phyloP scores from a whole-genome alignment of 2,888 invertebrate species.

The Pachymerium ferrugineum region DNA sequence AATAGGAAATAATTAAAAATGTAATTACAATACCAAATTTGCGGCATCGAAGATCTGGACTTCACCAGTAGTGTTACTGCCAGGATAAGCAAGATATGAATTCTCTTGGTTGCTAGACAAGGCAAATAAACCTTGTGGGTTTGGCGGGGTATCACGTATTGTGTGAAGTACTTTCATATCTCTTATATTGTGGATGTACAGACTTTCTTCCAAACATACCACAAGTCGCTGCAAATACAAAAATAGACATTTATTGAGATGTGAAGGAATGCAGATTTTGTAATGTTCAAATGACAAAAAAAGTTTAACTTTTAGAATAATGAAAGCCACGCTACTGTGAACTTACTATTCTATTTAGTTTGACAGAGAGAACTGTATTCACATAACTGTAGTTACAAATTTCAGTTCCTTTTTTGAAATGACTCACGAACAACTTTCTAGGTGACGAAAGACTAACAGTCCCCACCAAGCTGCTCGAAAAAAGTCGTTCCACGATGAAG shows the following conservation, averaged over 20 bases:
- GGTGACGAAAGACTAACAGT: conserved; percentile 88
- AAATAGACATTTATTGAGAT: conserved; percentile 19
- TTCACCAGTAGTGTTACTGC: conserved; percentile 86
- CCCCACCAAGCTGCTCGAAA: conserved; percentile 94
- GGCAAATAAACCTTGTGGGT: conserved; percentile 86
- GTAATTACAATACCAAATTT: conserved; percentile 63
- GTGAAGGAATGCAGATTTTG: neutral
- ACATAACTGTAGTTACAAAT: conserved; percentile 95
- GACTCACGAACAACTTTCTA: conserved; percentile 87
- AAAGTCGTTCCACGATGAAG: conserved; percentile 88
- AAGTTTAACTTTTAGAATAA: neutral
- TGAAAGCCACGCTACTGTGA: neutral
- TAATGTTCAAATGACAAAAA: no score
- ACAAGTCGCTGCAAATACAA: conserved; percentile 68
- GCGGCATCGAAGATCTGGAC: conserved; percentile 92
- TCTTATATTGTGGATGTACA: conserved; percentile 96
- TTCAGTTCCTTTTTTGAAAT: conserved; percentile 95
- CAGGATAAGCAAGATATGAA: conserved; percentile 95
- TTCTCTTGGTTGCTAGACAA: conserved; percentile 82
- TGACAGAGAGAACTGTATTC: conserved; percentile 91
- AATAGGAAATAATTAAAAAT: neutral
- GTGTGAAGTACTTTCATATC: conserved; percentile 98
- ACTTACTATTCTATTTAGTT: conserved; percentile 84
- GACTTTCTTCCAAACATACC: conserved; percentile 93
- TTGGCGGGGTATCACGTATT: conserved; percentile 95